Percentiles rank a stretch among this genome's conserved stretches.
phyloP scores from a whole-genome alignment of 2,113 vertebrate species.

The Mesembrinibis cayennensis region DNA sequence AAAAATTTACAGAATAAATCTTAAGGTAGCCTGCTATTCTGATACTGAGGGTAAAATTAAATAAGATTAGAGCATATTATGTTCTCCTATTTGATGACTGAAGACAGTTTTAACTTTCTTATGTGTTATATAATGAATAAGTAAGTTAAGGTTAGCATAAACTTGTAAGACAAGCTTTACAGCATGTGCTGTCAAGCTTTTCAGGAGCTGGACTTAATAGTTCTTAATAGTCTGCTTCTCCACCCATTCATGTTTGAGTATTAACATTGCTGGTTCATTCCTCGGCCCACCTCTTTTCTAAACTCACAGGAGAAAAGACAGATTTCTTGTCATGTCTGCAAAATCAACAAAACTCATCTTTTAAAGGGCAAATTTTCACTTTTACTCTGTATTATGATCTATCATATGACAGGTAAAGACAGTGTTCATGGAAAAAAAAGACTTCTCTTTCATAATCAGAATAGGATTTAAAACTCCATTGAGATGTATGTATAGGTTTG shows the following conservation, averaged over 20 bases:
- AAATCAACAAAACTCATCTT: not conserved
- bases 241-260: not conserved
- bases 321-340: not conserved
- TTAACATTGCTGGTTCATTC: not conserved
- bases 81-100: not conserved
- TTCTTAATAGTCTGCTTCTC: not conserved
- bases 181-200: not conserved
- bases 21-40: not conserved
- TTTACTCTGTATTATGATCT: not conserved
- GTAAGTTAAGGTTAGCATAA: not conserved
- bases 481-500: rapidly evolving
- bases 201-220: not conserved
- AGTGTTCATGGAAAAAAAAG: not conserved
- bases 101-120: not conserved
- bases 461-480: not conserved
- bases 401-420: not conserved
- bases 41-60: not conserved
- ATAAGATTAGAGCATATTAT: not conserved
- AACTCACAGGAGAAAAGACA: not conserved
- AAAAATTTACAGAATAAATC: not conserved
- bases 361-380: not conserved
- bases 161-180: not conserved
- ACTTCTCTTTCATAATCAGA: not conserved
- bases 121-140: not conserved
- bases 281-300: not conserved